Conservation (phyloP, 2,113 vertebrate genomes). For the Antigone vipio region DNA sequence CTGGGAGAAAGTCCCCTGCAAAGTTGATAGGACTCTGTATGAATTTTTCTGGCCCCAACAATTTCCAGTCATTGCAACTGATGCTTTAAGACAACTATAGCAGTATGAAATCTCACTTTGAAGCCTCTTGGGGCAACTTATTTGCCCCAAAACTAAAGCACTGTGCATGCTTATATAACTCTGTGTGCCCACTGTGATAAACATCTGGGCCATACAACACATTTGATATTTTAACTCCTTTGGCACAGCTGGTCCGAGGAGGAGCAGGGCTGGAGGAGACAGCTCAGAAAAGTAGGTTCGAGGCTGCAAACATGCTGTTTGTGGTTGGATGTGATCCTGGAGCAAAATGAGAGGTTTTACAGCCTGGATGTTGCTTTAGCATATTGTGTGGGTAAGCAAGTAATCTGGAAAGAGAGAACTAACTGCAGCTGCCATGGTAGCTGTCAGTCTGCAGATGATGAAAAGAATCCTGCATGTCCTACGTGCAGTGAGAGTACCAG, state of each 20-base stretch:
- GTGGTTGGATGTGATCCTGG: neutral
- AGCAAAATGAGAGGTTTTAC: neutral
- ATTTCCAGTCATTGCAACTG: neutral
- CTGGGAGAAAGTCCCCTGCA: neutral
- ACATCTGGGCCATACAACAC: neutral
- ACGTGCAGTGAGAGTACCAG: neutral
- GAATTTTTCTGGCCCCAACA: neutral
- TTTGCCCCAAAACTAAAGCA: neutral
- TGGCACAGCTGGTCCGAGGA: neutral
- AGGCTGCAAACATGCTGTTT: neutral
- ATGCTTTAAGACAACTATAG: neutral
- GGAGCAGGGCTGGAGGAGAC: neutral
- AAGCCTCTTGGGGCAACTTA: neutral
- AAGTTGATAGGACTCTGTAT: neutral
- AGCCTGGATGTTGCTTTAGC: neutral
- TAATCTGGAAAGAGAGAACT: neutral
- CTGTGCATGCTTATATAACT: neutral
- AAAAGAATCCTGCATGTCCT: neutral
- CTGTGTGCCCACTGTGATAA: neutral
- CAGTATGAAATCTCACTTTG: neutral
- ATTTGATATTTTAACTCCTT: neutral
- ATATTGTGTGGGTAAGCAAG: neutral
- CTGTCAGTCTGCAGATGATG: neutral
- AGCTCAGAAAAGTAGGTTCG: neutral
- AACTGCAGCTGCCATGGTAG: neutral